Evolutionary conservation across 1,140 invertebrate species (phyloP).

Genomic region (Calosoma granatense): DNA sequence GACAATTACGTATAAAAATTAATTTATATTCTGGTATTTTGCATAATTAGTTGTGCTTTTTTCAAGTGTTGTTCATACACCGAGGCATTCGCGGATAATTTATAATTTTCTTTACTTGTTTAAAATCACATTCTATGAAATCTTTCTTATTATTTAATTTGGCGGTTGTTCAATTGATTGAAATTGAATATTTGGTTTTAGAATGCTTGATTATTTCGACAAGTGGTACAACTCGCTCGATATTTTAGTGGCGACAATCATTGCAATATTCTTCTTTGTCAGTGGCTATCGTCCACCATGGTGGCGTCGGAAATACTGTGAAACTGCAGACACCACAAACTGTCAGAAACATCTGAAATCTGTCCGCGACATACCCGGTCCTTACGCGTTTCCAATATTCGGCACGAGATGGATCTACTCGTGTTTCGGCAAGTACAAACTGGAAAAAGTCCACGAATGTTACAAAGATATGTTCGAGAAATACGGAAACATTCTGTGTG

Average conservation of each 20-base stretch:
- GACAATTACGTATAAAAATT: no score
- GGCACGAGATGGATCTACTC: slow-evolving; percentile 73
- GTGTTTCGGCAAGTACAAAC: slow-evolving; percentile 51
- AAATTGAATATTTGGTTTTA: no score
- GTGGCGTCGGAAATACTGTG: slow-evolving; percentile 16
- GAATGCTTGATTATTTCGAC: slow-evolving; percentile 18
- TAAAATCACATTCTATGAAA: no score
- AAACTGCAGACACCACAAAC: not conserved
- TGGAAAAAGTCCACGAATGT: slow-evolving; percentile 67
- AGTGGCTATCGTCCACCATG: slow-evolving; percentile 23
- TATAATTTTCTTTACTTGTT: no score
- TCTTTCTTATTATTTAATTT: no score
- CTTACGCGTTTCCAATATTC: slow-evolving; percentile 57
- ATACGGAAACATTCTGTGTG: slow-evolving; percentile 67
- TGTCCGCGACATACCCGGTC: slow-evolving; percentile 53
- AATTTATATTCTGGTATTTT: no score
- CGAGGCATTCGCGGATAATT: no score
- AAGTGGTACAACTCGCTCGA: slow-evolving; percentile 15
- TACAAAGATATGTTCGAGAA: slow-evolving; percentile 59
- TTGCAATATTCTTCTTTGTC: slow-evolving; percentile 19
- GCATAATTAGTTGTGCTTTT: no score
- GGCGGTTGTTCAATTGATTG: no score
- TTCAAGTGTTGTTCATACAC: no score
- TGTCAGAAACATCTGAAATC: not conserved
- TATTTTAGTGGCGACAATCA: slow-evolving; percentile 13